Percentiles rank a stretch among this genome's conserved stretches.
phyloP scores from a whole-genome alignment of 2,888 invertebrate genomes.

The Drosophila colorata region DNA sequence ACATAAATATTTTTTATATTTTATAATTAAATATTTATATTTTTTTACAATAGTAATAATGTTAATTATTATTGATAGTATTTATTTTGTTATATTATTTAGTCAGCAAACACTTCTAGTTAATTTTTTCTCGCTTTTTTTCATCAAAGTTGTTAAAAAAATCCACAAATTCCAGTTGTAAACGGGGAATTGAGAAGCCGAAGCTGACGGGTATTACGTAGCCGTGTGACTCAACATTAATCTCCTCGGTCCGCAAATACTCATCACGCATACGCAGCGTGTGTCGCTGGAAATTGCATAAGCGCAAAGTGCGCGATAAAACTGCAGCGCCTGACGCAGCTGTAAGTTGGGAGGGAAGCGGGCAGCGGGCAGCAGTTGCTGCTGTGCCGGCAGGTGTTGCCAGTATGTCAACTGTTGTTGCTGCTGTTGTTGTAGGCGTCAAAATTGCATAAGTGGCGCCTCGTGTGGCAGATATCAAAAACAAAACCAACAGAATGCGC shows the following conservation, averaged over 20 bases:
- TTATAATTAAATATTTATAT: too few relatives aligned
- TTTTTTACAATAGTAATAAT: too few relatives aligned
- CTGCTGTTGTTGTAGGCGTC: constrained; percentile 36
- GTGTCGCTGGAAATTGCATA: constrained; percentile 23
- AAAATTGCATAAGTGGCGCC: constrained; percentile 63
- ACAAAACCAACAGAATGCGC: constrained; percentile 26
- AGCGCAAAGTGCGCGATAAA: constrained; percentile 47
- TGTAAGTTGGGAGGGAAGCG: neutral
- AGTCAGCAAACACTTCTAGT: too few relatives aligned
- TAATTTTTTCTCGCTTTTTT: too few relatives aligned
- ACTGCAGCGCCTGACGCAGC: constrained; percentile 5
- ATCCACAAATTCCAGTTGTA: too few relatives aligned
- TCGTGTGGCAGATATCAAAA: constrained; percentile 40
- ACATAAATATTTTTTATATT: too few relatives aligned
- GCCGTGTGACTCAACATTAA: neutral
- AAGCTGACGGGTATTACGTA: constrained; percentile 5
- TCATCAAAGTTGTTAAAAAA: too few relatives aligned
- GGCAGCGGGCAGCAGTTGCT: neutral
- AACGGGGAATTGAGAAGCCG: neutral
- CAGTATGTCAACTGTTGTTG: constrained; percentile 39
- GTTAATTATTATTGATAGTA: too few relatives aligned
- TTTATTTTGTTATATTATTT: too few relatives aligned
- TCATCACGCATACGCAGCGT: constrained; percentile 70
- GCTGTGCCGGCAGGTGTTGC: constrained; percentile 62
- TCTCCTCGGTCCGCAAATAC: constrained; percentile 22